A percentile compares a stretch with the other conserved stretches of the same genome.
phyloP scores from a whole-genome alignment of 2,113 vertebrate genomes.

The Colistium nudipinnis region DNA sequence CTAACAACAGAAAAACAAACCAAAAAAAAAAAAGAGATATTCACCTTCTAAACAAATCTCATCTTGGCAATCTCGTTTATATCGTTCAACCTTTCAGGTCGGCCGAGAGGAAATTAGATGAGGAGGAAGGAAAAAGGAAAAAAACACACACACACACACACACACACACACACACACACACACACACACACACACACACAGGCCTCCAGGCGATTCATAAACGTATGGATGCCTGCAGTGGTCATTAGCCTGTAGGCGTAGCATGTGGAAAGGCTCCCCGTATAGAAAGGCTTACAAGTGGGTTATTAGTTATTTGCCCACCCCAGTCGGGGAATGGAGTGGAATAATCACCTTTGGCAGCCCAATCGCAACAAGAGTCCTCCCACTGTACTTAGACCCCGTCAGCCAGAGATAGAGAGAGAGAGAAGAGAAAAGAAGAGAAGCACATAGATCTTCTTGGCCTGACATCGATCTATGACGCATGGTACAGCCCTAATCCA shows the following conservation, averaged over 20 bases:
- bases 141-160: too few species aligned
- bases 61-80: too few species aligned
- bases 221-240: neutral
- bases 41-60: too few species aligned
- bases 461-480: conserved; percentile 77
- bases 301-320: conserved; percentile 53
- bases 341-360: too few species aligned
- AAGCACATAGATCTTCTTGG: conserved; percentile 57
- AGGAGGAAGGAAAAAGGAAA: too few species aligned
- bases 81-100: too few species aligned
- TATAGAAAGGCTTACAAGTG: conserved; percentile 48
- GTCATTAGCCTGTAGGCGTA: conserved; percentile 29
- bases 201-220: conserved; percentile 17
- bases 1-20: too few species aligned
- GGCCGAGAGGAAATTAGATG: too few species aligned
- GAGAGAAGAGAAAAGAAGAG: conserved; percentile 7
- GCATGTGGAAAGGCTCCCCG: conserved; percentile 34
- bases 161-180: too few species aligned
- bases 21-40: too few species aligned
- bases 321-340: too few species aligned
- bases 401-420: conserved; percentile 12
- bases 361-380: conserved; percentile 58
- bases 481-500: conserved; percentile 75
- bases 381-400: conserved; percentile 53
- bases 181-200: too few species aligned